A percentile compares a stretch with the other conserved stretches of the same genome.
phyloP scores from a whole-genome alignment of 2,888 invertebrate genomes.

The Euclidia mi region DNA sequence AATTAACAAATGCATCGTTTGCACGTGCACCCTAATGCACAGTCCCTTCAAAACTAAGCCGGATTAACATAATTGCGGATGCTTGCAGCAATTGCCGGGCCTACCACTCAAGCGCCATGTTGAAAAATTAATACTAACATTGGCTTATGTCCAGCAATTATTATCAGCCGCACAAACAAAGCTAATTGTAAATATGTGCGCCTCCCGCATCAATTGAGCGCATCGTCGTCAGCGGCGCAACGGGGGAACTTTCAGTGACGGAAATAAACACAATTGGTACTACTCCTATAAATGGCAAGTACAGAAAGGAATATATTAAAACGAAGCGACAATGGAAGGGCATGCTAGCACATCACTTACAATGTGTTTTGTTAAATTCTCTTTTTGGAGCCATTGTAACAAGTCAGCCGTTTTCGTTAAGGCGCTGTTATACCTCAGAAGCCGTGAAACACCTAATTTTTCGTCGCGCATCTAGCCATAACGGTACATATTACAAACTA shows the following conservation, averaged over 20 bases:
- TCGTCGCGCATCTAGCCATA: too few species aligned
- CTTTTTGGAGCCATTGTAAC: too few species aligned
- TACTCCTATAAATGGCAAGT: slow-evolving; percentile 83
- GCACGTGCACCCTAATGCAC: slow-evolving; percentile 79
- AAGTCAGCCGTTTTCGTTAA: too few species aligned
- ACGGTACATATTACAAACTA: too few species aligned
- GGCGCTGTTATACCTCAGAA: too few species aligned
- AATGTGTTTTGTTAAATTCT: slow-evolving; percentile 19
- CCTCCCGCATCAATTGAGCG: slow-evolving; percentile 88
- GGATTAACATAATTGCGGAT: slow-evolving; percentile 84
- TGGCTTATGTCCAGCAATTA: slow-evolving; percentile 78
- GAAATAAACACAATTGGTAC: slow-evolving; percentile 83
- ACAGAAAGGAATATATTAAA: slow-evolving; percentile 42
- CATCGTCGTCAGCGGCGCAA: slow-evolving; percentile 68
- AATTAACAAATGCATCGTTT: slow-evolving; percentile 81
- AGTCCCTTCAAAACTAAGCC: slow-evolving; percentile 83
- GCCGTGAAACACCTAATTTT: too few species aligned
- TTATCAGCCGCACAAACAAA: slow-evolving; percentile 80
- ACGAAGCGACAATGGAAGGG: slow-evolving; percentile 35
- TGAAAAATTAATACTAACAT: slow-evolving; percentile 80
- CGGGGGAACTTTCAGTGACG: slow-evolving; percentile 85
- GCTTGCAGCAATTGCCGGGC: slow-evolving; percentile 78
- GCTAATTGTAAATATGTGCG: slow-evolving; percentile 85
- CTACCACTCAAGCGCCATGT: slow-evolving; percentile 72
- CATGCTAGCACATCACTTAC: slow-evolving; percentile 31